Percentiles rank a stretch among this genome's conserved stretches.
phyloP scores from a whole-genome alignment of 2,113 vertebrate species.

The Forbesichthys papilliferus region DNA sequence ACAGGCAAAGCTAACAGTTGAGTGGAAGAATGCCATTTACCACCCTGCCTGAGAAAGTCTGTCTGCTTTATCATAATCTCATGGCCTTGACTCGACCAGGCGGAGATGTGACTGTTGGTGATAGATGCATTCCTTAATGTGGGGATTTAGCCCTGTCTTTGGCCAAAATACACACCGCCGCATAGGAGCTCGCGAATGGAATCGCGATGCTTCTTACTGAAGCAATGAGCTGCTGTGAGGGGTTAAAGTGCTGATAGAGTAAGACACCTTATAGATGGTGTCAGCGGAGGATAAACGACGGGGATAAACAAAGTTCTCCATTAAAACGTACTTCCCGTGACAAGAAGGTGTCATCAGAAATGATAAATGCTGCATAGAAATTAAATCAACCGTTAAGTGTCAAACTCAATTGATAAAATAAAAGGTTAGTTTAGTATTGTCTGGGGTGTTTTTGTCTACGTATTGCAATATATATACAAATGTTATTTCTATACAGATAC shows the following conservation, averaged over 20 bases:
- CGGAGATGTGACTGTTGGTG: neutral
- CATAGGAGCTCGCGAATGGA: neutral
- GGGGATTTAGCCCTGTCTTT: neutral
- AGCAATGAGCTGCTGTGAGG: slow-evolving; percentile 1
- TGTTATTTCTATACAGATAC: too few species aligned
- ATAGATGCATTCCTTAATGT: slow-evolving; percentile 4
- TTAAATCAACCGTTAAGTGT: too few species aligned
- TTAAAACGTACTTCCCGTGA: neutral
- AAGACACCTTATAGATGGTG: neutral
- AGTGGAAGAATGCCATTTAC: slow-evolving; percentile 30
- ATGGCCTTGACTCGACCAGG: neutral
- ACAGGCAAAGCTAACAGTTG: slow-evolving; percentile 39
- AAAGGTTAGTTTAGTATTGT: too few species aligned
- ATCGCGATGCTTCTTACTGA: neutral
- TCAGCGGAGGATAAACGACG: neutral
- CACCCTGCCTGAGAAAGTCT: slow-evolving; percentile 25
- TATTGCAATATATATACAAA: too few species aligned
- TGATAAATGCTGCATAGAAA: too few species aligned
- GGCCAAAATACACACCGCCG: neutral
- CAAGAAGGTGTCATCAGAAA: neutral
- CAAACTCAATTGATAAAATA: too few species aligned
- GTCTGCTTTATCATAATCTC: slow-evolving; percentile 7
- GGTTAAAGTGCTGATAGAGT: neutral
- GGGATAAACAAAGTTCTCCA: neutral
- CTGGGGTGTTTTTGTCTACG: too few species aligned